phyloP scores from a whole-genome alignment of 2,113 vertebrate genomes.

The Hassar affinis region DNA sequence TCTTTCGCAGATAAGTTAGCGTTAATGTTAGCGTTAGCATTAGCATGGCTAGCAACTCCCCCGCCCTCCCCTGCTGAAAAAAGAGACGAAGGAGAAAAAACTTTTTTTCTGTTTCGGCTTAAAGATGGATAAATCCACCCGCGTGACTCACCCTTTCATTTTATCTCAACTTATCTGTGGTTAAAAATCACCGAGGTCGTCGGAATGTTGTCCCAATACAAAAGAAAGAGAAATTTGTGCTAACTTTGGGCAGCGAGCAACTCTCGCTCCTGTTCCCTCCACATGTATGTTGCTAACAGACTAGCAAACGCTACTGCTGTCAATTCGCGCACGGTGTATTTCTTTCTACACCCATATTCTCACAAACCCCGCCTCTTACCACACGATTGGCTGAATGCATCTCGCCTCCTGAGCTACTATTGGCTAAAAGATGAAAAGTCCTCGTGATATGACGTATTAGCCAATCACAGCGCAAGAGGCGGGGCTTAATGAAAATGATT shows the following conservation, averaged over 20 bases:
- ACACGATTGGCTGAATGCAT: background rate
- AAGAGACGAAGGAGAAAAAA: constrained; percentile 61
- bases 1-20: constrained; percentile 55
- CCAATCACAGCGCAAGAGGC: background rate
- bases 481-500: background rate
- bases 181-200: constrained; percentile 58
- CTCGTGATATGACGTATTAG: too few species aligned
- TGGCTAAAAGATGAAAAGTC: background rate
- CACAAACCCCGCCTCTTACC: background rate
- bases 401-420: background rate
- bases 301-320: constrained; percentile 65
- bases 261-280: constrained; percentile 74
- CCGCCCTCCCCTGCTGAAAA: constrained; percentile 63
- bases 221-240: constrained; percentile 59
- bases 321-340: background rate
- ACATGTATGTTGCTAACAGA: constrained; percentile 75
- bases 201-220: constrained; percentile 57
- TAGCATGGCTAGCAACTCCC: constrained; percentile 56
- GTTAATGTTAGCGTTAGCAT: constrained; percentile 46
- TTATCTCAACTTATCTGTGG: constrained; percentile 64
- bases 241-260: constrained; percentile 70
- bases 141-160: constrained; percentile 80
- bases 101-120: constrained; percentile 64
- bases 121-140: constrained; percentile 52
- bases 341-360: constrained; percentile 34